phyloP scores from a whole-genome alignment of 2,888 invertebrate species.

The Cephus pulcher region DNA sequence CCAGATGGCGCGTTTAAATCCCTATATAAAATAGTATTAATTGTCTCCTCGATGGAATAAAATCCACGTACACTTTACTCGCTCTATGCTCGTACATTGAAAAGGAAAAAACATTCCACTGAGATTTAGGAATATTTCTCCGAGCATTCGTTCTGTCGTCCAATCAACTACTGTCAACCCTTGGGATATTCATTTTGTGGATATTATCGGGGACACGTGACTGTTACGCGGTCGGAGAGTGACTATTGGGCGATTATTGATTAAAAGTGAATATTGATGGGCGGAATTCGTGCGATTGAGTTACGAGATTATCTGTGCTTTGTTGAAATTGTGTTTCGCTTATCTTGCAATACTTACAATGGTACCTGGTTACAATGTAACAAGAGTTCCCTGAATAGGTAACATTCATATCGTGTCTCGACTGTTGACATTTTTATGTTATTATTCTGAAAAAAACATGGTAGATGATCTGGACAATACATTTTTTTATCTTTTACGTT shows the following conservation, averaged over 20 bases:
- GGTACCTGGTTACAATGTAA: neutral
- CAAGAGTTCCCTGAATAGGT: neutral
- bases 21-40: neutral
- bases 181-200: neutral
- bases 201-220: neutral
- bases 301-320: neutral
- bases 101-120: neutral
- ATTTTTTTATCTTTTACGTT: too few species aligned
- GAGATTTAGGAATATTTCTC: neutral
- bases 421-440: neutral
- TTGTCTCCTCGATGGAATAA: neutral
- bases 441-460: too few species aligned
- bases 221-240: neutral
- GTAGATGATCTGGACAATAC: too few species aligned
- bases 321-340: neutral
- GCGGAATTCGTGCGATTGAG: neutral
- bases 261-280: neutral
- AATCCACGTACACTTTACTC: neutral
- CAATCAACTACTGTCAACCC: neutral
- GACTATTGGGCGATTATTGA: neutral
- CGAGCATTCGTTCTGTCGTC: neutral
- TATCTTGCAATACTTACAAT: neutral
- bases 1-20: neutral
- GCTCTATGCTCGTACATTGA: neutral
- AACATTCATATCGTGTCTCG: neutral